Evolutionary conservation across 2,888 invertebrate genomes (phyloP).

Genomic region (Neuroscelio doddi): DNA sequence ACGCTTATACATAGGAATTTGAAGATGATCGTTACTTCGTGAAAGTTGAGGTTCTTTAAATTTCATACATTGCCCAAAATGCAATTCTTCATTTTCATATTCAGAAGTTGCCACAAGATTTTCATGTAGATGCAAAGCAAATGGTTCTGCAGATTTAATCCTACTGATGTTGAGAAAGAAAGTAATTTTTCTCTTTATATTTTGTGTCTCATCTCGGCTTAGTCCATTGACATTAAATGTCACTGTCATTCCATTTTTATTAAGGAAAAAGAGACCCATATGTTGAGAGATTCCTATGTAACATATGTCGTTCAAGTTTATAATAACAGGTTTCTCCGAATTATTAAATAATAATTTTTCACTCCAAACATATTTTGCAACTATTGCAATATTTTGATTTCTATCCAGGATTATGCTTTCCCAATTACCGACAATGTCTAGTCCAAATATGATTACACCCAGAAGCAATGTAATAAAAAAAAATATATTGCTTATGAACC

Average conservation of each 20-base stretch:
- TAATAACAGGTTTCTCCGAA: slow-evolving; percentile 23
- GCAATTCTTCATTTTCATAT: slow-evolving; percentile 37
- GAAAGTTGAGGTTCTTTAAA: background rate
- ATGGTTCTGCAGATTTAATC: slow-evolving; percentile 34
- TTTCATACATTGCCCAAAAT: background rate
- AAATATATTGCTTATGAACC: slow-evolving; percentile 47
- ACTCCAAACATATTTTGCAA: slow-evolving; percentile 52
- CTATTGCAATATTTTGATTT: slow-evolving; percentile 47
- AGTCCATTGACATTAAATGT: slow-evolving; percentile 51
- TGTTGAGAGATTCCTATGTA: slow-evolving; percentile 55
- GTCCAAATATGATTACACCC: slow-evolving; percentile 53
- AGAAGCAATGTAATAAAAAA: slow-evolving; percentile 45
- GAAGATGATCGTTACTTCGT: slow-evolving; percentile 10
- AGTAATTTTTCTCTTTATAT: slow-evolving; percentile 48
- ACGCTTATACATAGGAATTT: slow-evolving; percentile 24
- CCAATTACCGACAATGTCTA: slow-evolving; percentile 58
- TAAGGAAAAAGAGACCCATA: slow-evolving; percentile 54
- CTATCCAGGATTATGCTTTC: slow-evolving; percentile 56
- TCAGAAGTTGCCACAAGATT: slow-evolving; percentile 41
- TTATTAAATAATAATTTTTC: slow-evolving; percentile 49
- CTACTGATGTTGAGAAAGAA: slow-evolving; percentile 48
- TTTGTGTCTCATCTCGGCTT: slow-evolving; percentile 49
- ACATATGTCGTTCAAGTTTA: slow-evolving; percentile 55
- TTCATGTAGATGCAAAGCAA: slow-evolving; percentile 27
- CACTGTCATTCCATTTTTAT: slow-evolving; percentile 48